Evolutionary conservation across 1,140 invertebrate genomes (phyloP), one percentile per base, ranked within the genome.

Genomic region (Drosophila watanabei): DNA sequence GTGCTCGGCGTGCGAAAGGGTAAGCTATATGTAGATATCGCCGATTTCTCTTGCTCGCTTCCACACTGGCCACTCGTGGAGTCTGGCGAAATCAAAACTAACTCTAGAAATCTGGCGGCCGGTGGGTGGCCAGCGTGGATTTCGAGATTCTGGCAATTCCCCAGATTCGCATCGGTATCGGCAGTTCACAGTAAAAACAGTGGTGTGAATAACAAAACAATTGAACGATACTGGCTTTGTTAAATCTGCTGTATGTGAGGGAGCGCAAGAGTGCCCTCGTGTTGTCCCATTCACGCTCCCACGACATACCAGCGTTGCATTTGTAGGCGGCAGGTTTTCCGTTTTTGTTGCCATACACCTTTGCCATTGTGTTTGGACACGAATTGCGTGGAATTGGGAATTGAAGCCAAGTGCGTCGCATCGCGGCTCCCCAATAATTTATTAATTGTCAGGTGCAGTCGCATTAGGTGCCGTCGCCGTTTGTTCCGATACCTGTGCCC

Each of bases 1-100:
- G 58, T 57, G 82, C 82, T 57, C 73, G 85, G 78, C 61, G 85
- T 84, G 85, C 52, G 68, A 88, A 88, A 79, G 81, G 85, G 85
- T 88, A 88, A 88, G 85, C 78, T 81, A 79, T 88, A 88, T 85
- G 30, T 33, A 52, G n/a, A 66, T 71, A 54, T 58, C 49, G 14
- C n/a, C 20, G 18, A 28, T 68, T 20, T 69, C 32, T 32, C 24
- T 16, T 37, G n/a, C 46, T 70, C 62, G 32, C 39, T 65, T 16
- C 43, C 43, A 33, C 59, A 20, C 43, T 43, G n/a, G 33, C 24
- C 11, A 35, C 61, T 39, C 32, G 48, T 24, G 33, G 20, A 28
- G 33, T 24, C 33, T 58, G 56, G 33, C 51, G 62, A 57, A 64
- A 33, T 63, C 35, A 4, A 30, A 37, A 18, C 16, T 41, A 37